phyloP scores from a whole-genome alignment of 2,113 vertebrate species.

The Penelope pileata region DNA sequence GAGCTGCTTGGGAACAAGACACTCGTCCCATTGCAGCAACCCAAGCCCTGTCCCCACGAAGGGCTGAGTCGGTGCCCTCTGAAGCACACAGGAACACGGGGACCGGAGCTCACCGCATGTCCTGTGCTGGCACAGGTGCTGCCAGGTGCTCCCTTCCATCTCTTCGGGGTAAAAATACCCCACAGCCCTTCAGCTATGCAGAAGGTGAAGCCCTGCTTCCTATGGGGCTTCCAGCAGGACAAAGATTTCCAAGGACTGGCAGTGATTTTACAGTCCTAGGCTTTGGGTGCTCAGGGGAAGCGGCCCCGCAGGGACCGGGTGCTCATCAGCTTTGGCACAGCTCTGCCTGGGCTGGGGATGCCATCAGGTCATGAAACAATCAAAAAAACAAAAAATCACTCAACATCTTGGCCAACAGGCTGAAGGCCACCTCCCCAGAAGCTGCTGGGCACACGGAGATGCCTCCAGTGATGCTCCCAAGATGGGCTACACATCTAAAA shows the following conservation, averaged over 20 bases:
- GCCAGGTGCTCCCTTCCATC: background rate
- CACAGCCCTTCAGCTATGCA: background rate
- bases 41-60: background rate
- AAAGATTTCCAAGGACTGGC: background rate
- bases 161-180: background rate
- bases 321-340: accelerated
- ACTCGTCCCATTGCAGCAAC: background rate
- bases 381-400: background rate
- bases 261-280: background rate
- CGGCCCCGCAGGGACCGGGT: background rate
- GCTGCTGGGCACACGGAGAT: background rate
- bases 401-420: background rate
- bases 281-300: background rate
- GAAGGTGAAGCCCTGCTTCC: background rate
- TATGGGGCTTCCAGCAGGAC: background rate
- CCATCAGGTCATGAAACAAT: background rate
- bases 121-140: background rate
- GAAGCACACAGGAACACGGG: background rate
- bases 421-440: background rate
- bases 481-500: background rate
- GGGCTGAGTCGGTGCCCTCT: background rate
- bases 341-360: background rate
- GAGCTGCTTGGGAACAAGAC: background rate
- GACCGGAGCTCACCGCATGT: background rate
- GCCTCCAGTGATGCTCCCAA: background rate